A percentile compares a stretch with the other conserved stretches of the same genome.
Conservation (phyloP, 64 coral and sea anemone genomes). For the Trachythela sp. region DNA sequence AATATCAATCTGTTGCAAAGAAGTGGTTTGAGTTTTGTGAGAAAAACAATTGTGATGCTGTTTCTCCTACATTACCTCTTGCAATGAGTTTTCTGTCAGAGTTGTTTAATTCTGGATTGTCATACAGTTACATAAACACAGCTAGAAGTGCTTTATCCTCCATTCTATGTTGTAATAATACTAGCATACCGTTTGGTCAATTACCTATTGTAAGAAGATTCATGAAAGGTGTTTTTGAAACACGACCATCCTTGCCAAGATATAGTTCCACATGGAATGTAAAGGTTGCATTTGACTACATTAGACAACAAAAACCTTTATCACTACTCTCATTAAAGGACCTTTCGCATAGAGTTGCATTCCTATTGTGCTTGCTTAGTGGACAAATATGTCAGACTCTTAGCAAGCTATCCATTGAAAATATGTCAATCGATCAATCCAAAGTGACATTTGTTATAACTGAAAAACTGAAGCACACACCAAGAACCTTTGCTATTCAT, state of each 20-base stretch:
- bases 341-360: neutral
- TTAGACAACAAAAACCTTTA: neutral
- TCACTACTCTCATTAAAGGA: neutral
- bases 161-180: neutral
- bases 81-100: neutral
- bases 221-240: neutral
- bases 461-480: neutral
- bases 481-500: neutral
- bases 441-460: slow-evolving; percentile 3
- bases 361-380: neutral
- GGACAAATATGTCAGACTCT: neutral
- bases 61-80: neutral
- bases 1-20: neutral
- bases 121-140: slow-evolving; percentile 5
- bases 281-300: neutral
- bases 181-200: neutral
- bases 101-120: neutral
- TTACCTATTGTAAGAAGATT: slow-evolving; percentile 1
- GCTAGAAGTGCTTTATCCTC: neutral
- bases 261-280: neutral
- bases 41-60: neutral
- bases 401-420: neutral
- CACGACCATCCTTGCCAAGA: neutral
- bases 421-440: neutral
- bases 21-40: slow-evolving; percentile 17